Conservation (phyloP, 2,113 vertebrate genomes). For the Atractosteus spatula region DNA sequence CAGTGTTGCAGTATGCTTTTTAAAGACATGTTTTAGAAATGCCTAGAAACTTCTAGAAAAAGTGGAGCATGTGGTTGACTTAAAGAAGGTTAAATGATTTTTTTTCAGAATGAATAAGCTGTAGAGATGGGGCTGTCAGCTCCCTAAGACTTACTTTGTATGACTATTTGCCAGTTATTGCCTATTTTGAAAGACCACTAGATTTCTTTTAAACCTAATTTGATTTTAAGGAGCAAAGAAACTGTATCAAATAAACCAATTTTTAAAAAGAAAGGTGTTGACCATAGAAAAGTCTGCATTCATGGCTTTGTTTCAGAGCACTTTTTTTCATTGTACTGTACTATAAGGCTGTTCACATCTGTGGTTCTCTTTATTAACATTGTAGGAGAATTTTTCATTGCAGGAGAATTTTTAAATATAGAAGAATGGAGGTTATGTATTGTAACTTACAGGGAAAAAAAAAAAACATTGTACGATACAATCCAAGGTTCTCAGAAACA, state of each 20-base stretch:
- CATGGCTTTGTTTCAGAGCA: too few relatives aligned
- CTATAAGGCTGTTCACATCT: slow-evolving; percentile 67
- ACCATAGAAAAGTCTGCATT: background rate
- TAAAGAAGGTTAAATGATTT: background rate
- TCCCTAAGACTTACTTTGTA: background rate
- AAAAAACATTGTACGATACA: too few relatives aligned
- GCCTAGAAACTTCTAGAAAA: background rate
- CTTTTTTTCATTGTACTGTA: slow-evolving; percentile 43
- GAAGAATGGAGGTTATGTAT: slow-evolving; percentile 11
- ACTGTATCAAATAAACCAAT: slow-evolving; percentile 55
- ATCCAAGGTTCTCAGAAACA: too few relatives aligned
- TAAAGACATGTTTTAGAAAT: background rate
- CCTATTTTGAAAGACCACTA: slow-evolving; percentile 41
- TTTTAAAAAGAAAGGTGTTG: slow-evolving; percentile 26
- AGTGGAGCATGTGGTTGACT: background rate
- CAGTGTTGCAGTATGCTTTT: background rate
- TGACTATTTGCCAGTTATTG: background rate
- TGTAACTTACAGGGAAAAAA: slow-evolving; percentile 20
- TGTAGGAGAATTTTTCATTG: slow-evolving; percentile 24
- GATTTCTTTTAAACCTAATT: slow-evolving; percentile 32
- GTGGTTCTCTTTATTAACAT: slow-evolving; percentile 43
- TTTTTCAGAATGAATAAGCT: background rate
- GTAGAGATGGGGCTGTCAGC: background rate
- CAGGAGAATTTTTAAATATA: background rate
- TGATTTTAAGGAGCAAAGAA: slow-evolving; percentile 44